A percentile compares a stretch with the other conserved stretches of the same genome.
Conservation (phyloP, 2,797 vertebrate genomes). For the Microctenopoma stevenorrisi region DNA sequence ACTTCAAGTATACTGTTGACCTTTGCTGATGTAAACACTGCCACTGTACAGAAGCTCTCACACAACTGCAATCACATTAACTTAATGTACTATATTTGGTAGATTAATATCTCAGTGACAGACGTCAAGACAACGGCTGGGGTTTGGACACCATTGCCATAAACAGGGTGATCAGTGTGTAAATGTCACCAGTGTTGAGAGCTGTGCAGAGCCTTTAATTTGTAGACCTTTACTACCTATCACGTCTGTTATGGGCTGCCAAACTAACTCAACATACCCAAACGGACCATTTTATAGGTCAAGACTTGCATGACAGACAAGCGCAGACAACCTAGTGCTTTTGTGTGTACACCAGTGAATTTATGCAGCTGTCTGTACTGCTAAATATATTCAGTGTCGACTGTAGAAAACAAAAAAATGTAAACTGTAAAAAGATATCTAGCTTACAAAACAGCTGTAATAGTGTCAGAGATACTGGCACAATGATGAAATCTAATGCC, state of each 20-base stretch:
- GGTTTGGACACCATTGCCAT: constrained; percentile 64
- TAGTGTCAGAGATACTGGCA: not conserved
- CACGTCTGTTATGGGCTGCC: constrained; percentile 72
- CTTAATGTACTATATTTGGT: constrained; percentile 67
- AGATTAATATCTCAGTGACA: constrained; percentile 68
- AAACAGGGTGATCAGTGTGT: constrained; percentile 68
- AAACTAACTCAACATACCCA: constrained; percentile 69
- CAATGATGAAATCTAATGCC: constrained; percentile 7
- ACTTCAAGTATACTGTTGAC: constrained; percentile 24
- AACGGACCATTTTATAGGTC: constrained; percentile 70
- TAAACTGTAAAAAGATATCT: not conserved
- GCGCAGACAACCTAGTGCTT: constrained; percentile 23
- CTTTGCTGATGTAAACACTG: constrained; percentile 36
- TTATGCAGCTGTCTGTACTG: constrained; percentile 1
- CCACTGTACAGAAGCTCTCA: constrained; percentile 4
- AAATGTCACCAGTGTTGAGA: constrained; percentile 74
- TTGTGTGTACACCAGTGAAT: not conserved
- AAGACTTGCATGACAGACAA: constrained; percentile 37
- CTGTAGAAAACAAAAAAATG: not conserved
- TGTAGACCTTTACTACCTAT: constrained; percentile 76
- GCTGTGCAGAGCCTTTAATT: constrained; percentile 72
- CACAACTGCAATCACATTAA: constrained; percentile 36
- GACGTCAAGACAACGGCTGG: constrained; percentile 54
- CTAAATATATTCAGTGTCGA: not conserved
- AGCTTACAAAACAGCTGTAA: not conserved